phyloP scores from a whole-genome alignment of 1,140 invertebrate genomes.

The Hyles euphorbiae region DNA sequence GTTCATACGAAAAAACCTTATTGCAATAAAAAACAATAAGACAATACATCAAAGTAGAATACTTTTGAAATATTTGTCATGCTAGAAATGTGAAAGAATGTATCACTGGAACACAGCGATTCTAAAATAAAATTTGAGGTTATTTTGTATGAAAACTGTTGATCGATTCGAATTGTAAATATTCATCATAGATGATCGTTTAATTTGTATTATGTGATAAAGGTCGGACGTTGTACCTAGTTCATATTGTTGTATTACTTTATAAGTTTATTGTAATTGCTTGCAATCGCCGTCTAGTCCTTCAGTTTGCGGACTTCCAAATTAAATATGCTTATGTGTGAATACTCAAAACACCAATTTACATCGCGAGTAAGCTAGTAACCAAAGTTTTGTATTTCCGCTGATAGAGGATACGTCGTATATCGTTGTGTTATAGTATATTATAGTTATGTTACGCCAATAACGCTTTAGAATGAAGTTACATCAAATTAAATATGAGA shows the following conservation, averaged over 20 bases:
- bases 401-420: constrained; percentile 44
- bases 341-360: constrained; percentile 31
- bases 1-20: constrained; percentile 4
- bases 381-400: constrained; percentile 70
- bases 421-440: constrained; percentile 50
- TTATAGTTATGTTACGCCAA: constrained; percentile 46
- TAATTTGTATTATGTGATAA: constrained; percentile 9
- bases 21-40: too few relatives aligned
- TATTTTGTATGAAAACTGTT: too few relatives aligned
- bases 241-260: constrained; percentile 2
- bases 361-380: constrained; percentile 53
- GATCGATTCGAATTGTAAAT: constrained; percentile 6
- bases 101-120: too few relatives aligned
- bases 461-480: constrained; percentile 62
- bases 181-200: constrained; percentile 13
- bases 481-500: constrained; percentile 50
- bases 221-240: not conserved
- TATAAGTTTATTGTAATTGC: not conserved
- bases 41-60: too few relatives aligned
- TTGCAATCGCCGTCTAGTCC: constrained; percentile 1
- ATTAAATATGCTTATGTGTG: not conserved
- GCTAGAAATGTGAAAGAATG: too few relatives aligned
- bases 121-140: too few relatives aligned
- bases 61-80: too few relatives aligned
- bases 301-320: not conserved